phyloP scores from a whole-genome alignment of 1,140 invertebrate genomes.

The Hydropsyche tenuis region DNA sequence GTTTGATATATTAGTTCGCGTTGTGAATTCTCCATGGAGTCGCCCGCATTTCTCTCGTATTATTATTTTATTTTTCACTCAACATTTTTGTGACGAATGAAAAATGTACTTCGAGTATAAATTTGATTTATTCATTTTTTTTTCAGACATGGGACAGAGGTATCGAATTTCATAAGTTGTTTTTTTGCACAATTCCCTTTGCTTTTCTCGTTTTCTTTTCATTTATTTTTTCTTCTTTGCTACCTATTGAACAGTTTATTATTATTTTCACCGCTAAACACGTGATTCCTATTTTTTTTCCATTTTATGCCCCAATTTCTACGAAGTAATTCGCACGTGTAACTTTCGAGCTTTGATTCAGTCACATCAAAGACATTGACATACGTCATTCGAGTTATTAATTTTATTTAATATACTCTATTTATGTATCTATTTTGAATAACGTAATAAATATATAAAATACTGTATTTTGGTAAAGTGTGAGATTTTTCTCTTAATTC shows the following conservation, averaged over 20 bases:
- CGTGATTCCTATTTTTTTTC: neutral
- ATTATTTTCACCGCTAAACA: neutral
- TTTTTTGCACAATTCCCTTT: neutral
- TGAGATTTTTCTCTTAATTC: too few relatives aligned
- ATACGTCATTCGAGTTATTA: too few relatives aligned
- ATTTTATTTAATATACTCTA: too few relatives aligned
- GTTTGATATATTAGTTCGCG: neutral
- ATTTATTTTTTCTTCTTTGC: too few relatives aligned
- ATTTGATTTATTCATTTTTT: slow-evolving; percentile 32
- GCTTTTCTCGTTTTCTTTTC: neutral
- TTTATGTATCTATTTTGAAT: too few relatives aligned
- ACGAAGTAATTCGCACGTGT: too few relatives aligned
- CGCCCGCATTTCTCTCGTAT: neutral
- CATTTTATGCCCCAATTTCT: neutral
- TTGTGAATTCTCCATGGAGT: neutral
- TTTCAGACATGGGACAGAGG: slow-evolving; percentile 16
- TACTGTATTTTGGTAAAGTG: too few relatives aligned
- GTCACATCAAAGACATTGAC: too few relatives aligned
- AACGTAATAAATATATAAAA: too few relatives aligned
- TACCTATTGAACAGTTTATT: slow-evolving; percentile 12
- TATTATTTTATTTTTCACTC: slow-evolving; percentile 9
- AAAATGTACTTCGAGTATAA: slow-evolving; percentile 28
- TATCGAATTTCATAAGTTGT: slow-evolving; percentile 33
- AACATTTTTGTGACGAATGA: slow-evolving; percentile 13
- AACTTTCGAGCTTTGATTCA: too few relatives aligned